Conservation (phyloP, 2,797 vertebrate species). For the Lagorchestes hirsutus region DNA sequence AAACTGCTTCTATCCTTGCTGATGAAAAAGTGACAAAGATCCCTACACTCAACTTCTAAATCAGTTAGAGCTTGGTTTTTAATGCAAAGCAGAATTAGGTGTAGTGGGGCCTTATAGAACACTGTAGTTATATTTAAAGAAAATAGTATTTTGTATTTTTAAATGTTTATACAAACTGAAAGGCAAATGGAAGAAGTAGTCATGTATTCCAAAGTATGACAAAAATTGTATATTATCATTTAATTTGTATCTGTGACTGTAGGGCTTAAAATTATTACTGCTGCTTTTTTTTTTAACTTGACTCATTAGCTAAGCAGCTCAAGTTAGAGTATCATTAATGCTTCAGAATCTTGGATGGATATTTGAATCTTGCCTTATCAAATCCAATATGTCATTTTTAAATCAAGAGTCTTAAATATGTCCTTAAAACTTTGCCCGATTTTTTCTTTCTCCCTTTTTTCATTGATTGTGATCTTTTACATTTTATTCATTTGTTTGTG, state of each 20-base stretch:
- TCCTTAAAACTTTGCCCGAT: not conserved
- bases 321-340: not conserved
- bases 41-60: constrained; percentile 38
- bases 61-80: constrained; percentile 36
- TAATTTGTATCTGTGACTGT: not conserved
- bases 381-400: not conserved
- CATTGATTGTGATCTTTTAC: not conserved
- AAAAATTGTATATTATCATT: not conserved
- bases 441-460: not conserved
- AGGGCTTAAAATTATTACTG: not conserved
- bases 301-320: not conserved
- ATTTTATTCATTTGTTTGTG: not conserved
- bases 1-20: constrained; percentile 42
- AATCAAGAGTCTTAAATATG: not conserved
- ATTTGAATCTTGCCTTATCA: not conserved
- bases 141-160: constrained; percentile 23
- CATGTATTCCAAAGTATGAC: not conserved
- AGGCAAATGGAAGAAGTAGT: not conserved
- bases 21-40: constrained; percentile 50
- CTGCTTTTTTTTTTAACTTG: not conserved
- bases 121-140: constrained; percentile 43
- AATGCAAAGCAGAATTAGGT: constrained; percentile 28
- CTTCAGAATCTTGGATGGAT: not conserved
- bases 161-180: not conserved
- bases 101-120: constrained; percentile 41